A percentile compares a stretch with the other conserved stretches of the same genome.
These are phyloP conservation scores for Xenopus laevis DNA, from an alignment of 2,113 vertebrate genomes.

Conservation along the genomic window DNA sequence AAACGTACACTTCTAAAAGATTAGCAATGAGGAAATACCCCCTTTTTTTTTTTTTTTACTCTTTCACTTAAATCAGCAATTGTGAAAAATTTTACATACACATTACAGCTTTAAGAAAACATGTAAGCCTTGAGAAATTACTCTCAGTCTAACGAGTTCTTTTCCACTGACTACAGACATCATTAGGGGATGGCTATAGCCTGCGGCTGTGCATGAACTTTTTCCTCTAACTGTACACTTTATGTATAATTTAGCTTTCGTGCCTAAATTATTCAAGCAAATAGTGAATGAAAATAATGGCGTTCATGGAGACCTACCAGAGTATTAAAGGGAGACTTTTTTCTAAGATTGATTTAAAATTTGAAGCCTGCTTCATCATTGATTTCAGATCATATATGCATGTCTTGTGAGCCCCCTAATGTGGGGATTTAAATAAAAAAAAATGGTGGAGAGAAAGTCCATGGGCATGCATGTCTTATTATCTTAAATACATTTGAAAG, in stretches of 20 bases:
- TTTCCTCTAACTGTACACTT: conserved; percentile 99
- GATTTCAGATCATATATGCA: conserved; percentile 67
- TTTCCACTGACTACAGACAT: conserved; percentile 92
- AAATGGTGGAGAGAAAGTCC: too few species aligned
- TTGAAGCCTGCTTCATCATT: conserved; percentile 78
- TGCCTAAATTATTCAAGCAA: conserved; percentile 99
- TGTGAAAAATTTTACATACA: conserved; percentile 69
- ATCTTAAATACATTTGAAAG: too few species aligned
- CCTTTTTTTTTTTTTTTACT: too few species aligned
- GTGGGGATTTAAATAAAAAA: background rate
- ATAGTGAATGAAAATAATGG: conserved; percentile 98
- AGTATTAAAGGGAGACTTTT: conserved; percentile 86
- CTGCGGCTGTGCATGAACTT: conserved; percentile 90
- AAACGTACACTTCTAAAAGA: too few species aligned
- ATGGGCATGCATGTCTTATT: too few species aligned
- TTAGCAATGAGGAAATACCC: too few species aligned
- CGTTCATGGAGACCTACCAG: conserved; percentile 93
- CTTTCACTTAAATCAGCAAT: conserved; percentile 57
- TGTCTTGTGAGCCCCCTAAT: conserved; percentile 62
- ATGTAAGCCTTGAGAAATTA: conserved; percentile 91
- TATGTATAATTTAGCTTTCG: conserved; percentile 98
- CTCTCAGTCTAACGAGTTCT: conserved; percentile 93
- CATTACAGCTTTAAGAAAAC: conserved; percentile 85
- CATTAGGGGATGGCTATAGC: conserved; percentile 95
- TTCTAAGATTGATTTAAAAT: conserved; percentile 87